Evolutionary conservation across 2,113 vertebrate species (phyloP), one percentile per base, ranked within the genome.

Genomic region (Sinocyclocheilus grahami): DNA sequence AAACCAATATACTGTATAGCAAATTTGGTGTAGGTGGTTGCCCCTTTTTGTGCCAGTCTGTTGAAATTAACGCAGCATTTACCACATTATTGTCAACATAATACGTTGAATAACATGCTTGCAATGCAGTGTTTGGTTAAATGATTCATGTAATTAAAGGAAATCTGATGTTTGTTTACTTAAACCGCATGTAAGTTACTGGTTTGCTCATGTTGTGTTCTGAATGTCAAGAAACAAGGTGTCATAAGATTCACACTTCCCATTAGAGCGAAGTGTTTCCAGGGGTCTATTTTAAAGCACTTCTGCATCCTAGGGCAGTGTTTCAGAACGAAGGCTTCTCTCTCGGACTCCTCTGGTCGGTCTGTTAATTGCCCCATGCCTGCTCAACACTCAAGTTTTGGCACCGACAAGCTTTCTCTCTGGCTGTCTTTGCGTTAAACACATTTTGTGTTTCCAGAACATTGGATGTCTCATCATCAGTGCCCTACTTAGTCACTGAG

Each of bases 301-400:
- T 27, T 22, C 60, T 37, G 74, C 58, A 63, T 77, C 27, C 74
- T 71, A 83, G 42, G 18, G 27, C 46, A 33, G 51, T 42, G 33
- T n/a, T 33, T 46, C 53, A 62, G 69, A 84, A 85, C 69, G 46
- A 33, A 84, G 79, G n/a, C 78, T 7, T 58, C 71, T 88, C 78
- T 46, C 18, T 81, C 39, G 65, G 71, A 86, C 58, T 84, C 85
- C 79, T 86, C 65, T 82, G 87, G 83, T 88, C 83, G 88, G 79
- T 81, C 82, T 51, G 20, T 69, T 90, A 88, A 91, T 90, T 89
- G 89, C 87, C 83, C 89, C 86, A 90, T 85, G 88, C 86, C 67
- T 87, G 81, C 84, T 90, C 80, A 80, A 89, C 87, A 82, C 83
- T 87, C 82, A 93, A 89, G 87, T 90, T 86, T 92, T 87, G 87